Evolutionary conservation across 1,140 invertebrate genomes (phyloP).

Genomic region (Zaprionus vittiger): DNA sequence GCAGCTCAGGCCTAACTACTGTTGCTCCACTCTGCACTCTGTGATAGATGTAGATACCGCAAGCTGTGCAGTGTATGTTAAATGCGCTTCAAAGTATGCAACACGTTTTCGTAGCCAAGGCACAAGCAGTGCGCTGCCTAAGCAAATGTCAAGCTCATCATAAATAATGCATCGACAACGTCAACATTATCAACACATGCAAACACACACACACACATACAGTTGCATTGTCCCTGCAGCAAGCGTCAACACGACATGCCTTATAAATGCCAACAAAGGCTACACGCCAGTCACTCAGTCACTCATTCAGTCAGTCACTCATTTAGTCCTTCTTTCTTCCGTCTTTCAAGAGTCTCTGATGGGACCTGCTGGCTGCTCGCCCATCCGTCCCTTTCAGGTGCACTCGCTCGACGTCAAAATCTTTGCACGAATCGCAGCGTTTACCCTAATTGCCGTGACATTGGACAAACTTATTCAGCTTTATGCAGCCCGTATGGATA

Average conservation of each 20-base stretch:
- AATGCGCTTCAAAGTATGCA: constrained; percentile 66
- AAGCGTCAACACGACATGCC: constrained; percentile 61
- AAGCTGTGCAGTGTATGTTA: constrained; percentile 63
- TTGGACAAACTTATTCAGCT: constrained; percentile 82
- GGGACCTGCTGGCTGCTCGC: not conserved
- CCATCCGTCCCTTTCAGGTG: constrained; percentile 28
- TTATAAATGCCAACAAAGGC: constrained; percentile 79
- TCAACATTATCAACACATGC: constrained; percentile 73
- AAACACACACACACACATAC: constrained; percentile 54
- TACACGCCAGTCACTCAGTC: constrained; percentile 42
- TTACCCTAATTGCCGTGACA: constrained; percentile 81
- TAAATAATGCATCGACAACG: constrained; percentile 68
- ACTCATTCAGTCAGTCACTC: constrained; percentile 37
- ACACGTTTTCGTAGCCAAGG: constrained; percentile 31
- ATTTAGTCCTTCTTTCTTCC: constrained; percentile 31
- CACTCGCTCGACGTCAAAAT: constrained; percentile 77
- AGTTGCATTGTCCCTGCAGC: constrained; percentile 74
- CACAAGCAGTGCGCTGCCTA: constrained; percentile 40
- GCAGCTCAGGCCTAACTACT: constrained; percentile 26
- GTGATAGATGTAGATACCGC: constrained; percentile 24
- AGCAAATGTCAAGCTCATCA: constrained; percentile 77
- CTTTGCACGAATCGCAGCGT: constrained; percentile 80
- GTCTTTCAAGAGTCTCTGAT: constrained; percentile 20
- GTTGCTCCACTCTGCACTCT: not conserved
- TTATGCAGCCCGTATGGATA: constrained; percentile 58